Conservation (phyloP, 2,888 invertebrate genomes). For the Emmelina monodactyla region DNA sequence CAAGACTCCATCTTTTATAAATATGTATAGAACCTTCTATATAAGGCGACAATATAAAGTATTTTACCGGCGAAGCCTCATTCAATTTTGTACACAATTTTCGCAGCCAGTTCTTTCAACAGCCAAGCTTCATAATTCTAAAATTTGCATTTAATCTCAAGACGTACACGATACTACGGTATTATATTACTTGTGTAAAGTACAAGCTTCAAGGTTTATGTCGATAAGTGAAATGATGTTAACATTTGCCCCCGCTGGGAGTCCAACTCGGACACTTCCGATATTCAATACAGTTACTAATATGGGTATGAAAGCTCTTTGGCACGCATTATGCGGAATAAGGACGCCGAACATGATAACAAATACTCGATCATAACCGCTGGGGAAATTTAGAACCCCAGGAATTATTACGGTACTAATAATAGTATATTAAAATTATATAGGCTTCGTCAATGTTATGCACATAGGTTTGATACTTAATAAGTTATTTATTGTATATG, state of each 20-base stretch:
- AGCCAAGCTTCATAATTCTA: conserved; percentile 1
- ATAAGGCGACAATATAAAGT: background rate
- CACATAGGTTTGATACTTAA: too few relatives aligned
- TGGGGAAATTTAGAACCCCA: too few relatives aligned
- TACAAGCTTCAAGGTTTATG: background rate
- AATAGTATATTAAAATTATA: too few relatives aligned
- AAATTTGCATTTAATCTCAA: conserved; percentile 1
- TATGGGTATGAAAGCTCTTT: background rate
- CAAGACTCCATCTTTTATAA: too few relatives aligned
- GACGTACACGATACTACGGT: background rate
- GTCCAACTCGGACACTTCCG: background rate
- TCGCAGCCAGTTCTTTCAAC: background rate
- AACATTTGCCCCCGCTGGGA: conserved; percentile 1
- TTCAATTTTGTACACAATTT: background rate
- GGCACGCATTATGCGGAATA: background rate
- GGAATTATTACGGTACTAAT: too few relatives aligned
- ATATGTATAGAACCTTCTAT: too few relatives aligned
- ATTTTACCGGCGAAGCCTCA: background rate
- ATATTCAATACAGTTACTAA: background rate
- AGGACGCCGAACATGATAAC: background rate
- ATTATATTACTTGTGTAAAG: background rate
- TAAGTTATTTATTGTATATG: too few relatives aligned
- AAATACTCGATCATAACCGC: too few relatives aligned
- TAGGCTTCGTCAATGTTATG: too few relatives aligned
- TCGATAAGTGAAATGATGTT: background rate